These are phyloP conservation scores for Pseudorhombus dupliciocellatus DNA, from an alignment of 2,113 vertebrate species.

Conservation along the genomic window DNA sequence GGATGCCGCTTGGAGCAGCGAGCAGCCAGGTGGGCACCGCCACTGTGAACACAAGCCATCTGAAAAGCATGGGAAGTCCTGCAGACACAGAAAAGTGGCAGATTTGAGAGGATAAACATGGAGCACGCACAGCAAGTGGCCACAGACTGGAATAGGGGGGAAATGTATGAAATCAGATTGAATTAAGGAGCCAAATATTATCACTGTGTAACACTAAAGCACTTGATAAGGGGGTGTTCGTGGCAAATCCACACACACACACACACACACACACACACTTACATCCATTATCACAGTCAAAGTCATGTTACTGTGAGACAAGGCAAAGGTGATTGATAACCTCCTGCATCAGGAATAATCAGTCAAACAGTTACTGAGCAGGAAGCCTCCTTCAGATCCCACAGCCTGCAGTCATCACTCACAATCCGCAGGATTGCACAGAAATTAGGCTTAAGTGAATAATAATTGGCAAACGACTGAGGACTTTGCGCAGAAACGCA, in stretches of 20 bases:
- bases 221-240: conserved; percentile 6
- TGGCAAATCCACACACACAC: conserved; percentile 8
- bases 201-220: conserved; percentile 4
- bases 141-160: not conserved
- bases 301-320: conserved; percentile 33
- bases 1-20: conserved; percentile 79
- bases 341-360: conserved; percentile 40
- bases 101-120: conserved; percentile 10
- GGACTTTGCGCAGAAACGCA: conserved; percentile 28
- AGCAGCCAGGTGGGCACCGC: conserved; percentile 84
- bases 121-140: not conserved
- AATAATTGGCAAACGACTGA: conserved; percentile 28
- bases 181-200: conserved; percentile 13
- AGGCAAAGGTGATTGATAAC: conserved; percentile 41
- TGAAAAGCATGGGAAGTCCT: conserved; percentile 85
- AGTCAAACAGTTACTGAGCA: conserved; percentile 40
- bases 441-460: conserved; percentile 32
- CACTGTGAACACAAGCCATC: conserved; percentile 79
- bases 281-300: conserved; percentile 30
- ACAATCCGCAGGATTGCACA: conserved; percentile 33
- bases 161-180: not conserved
- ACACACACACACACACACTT: conserved; percentile 7
- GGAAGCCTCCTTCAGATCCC: conserved; percentile 27
- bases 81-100: conserved; percentile 57
- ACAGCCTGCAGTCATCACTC: conserved; percentile 55